These are phyloP conservation scores for Patella pellucida DNA, from an alignment of 2,888 invertebrate species.

Conservation along the genomic window DNA sequence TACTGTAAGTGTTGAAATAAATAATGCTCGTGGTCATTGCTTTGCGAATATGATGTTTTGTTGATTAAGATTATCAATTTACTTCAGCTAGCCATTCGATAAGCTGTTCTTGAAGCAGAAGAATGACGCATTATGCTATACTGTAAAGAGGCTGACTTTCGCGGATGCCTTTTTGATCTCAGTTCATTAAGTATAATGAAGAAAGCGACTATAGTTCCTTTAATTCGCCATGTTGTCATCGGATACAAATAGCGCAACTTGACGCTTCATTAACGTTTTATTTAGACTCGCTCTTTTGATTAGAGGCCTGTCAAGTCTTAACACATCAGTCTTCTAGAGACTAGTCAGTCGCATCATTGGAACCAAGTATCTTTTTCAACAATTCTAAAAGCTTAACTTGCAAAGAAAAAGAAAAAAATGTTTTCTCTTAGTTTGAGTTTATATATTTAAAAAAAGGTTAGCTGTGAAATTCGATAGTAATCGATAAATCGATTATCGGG, in stretches of 20 bases:
- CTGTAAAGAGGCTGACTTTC: neutral
- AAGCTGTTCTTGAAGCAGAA: too few relatives aligned
- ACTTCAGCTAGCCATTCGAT: too few relatives aligned
- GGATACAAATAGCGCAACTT: slow-evolving; percentile 24
- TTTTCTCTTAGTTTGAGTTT: too few relatives aligned
- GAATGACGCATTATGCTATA: too few relatives aligned
- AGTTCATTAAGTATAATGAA: slow-evolving; percentile 3
- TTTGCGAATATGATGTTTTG: too few relatives aligned
- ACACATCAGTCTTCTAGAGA: neutral
- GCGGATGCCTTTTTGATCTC: slow-evolving; percentile 2
- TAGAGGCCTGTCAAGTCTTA: neutral
- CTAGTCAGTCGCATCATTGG: slow-evolving; percentile 7
- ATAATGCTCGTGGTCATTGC: too few relatives aligned
- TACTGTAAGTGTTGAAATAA: too few relatives aligned
- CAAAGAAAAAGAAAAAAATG: too few relatives aligned
- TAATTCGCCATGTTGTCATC: neutral
- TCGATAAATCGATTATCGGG: too few relatives aligned
- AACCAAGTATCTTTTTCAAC: neutral
- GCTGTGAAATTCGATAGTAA: too few relatives aligned
- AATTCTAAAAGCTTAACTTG: neutral
- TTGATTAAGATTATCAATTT: too few relatives aligned
- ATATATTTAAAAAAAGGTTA: too few relatives aligned
- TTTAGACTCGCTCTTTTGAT: slow-evolving; percentile 5
- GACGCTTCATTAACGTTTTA: slow-evolving; percentile 21
- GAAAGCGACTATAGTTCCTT: neutral